Evolutionary conservation across 2,797 vertebrate genomes (phyloP), one percentile per base, ranked within the genome.

Genomic region (Notamacropus eugenii): DNA sequence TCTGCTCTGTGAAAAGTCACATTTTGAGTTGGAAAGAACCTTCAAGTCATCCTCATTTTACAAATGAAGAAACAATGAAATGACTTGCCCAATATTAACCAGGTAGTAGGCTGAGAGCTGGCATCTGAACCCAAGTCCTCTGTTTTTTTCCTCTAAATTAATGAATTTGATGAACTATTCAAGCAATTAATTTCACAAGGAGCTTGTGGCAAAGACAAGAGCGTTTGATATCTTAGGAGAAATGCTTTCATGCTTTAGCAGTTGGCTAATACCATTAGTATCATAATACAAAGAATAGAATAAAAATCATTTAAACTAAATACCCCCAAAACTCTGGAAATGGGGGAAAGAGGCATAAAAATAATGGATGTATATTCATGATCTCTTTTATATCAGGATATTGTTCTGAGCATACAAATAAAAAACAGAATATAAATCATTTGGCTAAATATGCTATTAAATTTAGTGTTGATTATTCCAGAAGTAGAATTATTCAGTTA

Each of bases 401-500:
- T 46, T 46, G 8, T 82, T 82, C n/a, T 40, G 62, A 74, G 4
- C 19, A 82, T 46, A 82, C 8, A 82, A 82, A 82, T 46, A 82
- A 82, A 74, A 62, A 62, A 8, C 13, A n/a, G 34, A 62, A 74
- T 40, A 82, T 82, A n/a, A 82, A n/a, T 46, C 5, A 8, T 0
- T 3, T 55, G 50, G 57, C 34, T 8, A 50, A 50, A 54, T 8
- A 5, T 56, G 34, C 54, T 55, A 2, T 54, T 28, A 19, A 40
- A 28, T 19, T 16, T 54, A 57, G 27, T 5, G 1, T 55, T 31
- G 54, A 31, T 40, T 13, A 46, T 40, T 8, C 6, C 12, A 31
- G 50, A n/a, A 12, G 0, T 1, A 0, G 52, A 27, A 12, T 0
- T 6, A 31, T n/a, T 13, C 56, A 8, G 22, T 29, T 50, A 52